Evolutionary conservation across 1,140 invertebrate species (phyloP).

Genomic region (Rhagoletis pomonella): DNA sequence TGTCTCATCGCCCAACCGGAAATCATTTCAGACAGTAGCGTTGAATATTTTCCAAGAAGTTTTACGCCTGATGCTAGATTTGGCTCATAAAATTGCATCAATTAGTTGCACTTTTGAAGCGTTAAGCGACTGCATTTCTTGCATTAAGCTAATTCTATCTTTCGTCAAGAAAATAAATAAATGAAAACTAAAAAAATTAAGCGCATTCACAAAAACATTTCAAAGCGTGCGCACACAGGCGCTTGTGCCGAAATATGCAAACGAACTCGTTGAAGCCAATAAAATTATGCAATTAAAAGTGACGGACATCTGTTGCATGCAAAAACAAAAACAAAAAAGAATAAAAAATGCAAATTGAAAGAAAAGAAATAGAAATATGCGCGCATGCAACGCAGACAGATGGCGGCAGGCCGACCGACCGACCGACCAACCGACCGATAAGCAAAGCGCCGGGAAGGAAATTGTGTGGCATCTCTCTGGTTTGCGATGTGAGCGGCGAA

Average conservation of each 20-base stretch:
- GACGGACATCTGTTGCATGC: constrained; percentile 49
- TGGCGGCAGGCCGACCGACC: neutral
- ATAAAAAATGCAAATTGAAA: no score
- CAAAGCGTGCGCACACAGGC: neutral
- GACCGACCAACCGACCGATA: neutral
- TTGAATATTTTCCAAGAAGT: neutral
- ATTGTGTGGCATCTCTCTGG: neutral
- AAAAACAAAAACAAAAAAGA: neutral
- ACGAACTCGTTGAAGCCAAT: constrained; percentile 49
- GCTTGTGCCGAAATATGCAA: constrained; percentile 18
- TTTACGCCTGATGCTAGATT: constrained; percentile 9
- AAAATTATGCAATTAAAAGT: constrained; percentile 52
- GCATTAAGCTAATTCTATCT: constrained; percentile 36
- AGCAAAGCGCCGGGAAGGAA: neutral
- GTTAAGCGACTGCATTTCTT: constrained; percentile 28
- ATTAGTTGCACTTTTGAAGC: constrained; percentile 42
- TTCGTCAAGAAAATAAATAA: neutral
- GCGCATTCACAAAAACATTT: neutral
- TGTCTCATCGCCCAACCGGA: neutral
- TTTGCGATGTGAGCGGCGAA: neutral
- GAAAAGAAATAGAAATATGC: neutral
- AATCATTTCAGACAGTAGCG: neutral
- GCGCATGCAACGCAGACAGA: neutral
- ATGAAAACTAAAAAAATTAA: neutral
- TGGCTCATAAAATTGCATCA: constrained; percentile 49